Evolutionary conservation across 2,113 vertebrate species (phyloP).

Genomic region (Gymnogyps californianus): DNA sequence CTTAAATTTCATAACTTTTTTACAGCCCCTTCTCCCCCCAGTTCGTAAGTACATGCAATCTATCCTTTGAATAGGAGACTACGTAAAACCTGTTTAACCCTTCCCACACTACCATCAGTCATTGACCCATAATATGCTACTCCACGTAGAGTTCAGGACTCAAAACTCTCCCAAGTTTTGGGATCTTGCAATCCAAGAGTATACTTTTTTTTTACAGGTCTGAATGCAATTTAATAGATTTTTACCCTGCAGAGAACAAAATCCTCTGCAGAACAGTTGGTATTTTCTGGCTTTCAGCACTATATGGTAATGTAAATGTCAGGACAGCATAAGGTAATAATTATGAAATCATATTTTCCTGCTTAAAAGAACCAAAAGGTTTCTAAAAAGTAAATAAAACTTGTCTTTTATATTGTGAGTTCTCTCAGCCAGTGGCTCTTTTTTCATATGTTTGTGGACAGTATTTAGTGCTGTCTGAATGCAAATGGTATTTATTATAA

Average conservation of each 20-base stretch:
- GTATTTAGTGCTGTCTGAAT: slow-evolving; percentile 7
- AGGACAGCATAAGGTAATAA: slow-evolving; percentile 59
- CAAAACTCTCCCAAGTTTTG: background rate
- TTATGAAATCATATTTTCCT: slow-evolving; percentile 57
- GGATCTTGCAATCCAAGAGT: background rate
- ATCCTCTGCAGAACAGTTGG: slow-evolving; percentile 60
- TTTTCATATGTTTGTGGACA: background rate
- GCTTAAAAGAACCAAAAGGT: slow-evolving; percentile 49
- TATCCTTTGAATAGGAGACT: background rate
- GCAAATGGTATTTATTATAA: background rate
- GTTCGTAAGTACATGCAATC: background rate
- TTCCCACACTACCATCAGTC: background rate
- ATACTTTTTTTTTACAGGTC: background rate
- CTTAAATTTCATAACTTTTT: background rate
- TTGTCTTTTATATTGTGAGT: background rate
- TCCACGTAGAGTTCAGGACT: background rate
- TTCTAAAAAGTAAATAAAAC: slow-evolving; percentile 51
- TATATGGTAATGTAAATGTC: slow-evolving; percentile 63
- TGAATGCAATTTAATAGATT: slow-evolving; percentile 33
- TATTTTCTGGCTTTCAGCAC: slow-evolving; percentile 58
- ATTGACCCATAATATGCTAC: background rate
- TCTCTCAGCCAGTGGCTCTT: background rate
- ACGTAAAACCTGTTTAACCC: background rate
- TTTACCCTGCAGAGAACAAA: slow-evolving; percentile 44
- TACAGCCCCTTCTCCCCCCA: background rate